Base-by-base conservation (phyloP, 1,140 invertebrate species). In the Condylostylus longicornis region DNA sequence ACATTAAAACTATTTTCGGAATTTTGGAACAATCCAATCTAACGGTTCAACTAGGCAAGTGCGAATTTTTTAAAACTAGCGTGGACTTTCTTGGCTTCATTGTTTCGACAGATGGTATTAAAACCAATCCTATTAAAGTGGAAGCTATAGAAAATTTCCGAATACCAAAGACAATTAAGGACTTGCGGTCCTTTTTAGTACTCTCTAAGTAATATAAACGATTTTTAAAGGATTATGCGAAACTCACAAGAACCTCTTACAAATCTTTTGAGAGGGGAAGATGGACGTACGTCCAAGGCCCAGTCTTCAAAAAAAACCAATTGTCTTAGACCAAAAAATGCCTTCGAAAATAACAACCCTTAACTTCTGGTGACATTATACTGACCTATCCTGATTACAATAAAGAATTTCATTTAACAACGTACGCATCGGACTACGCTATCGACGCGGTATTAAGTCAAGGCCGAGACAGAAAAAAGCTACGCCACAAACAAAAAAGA, bases 171-270 rank as follows among this genome's bases (percentile, higher is more conserved):
- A 39, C 33, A 2, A 15, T 39, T 4, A 30, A 37, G 4, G 25
- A 36, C 4, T 27, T 43, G 15, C 14, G 38, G 23, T 37, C 30
- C 14, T 44, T 44, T 35, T 35, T 44, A 25, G 42, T 38, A 20
- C 13, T 41, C 3, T 27, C 42, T 22, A 27, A 31, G 5, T 38
- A 35, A 19, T 44, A 35, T 35, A 18, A 40, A 8, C n/a, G 33
- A 13, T 45, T 6, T 65, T 67, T 50, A 17, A 42, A 31, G 40
- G 44, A 31, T 38, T 46, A 43, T 38, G 46, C 32, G 19, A 41
- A 32, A 35, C 30, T 37, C 32, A 33, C 31, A 17, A 38, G n/a
- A 31, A 43, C 40, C 43, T 5, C 31, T 41, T 10, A 42, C 39
- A 20, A 18, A 6, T 17, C 13, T 38, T 30, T 35, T 41, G 19